These are phyloP conservation scores for Dryobates pubescens DNA, from an alignment of 2,797 vertebrate genomes.

Conservation along the genomic window DNA sequence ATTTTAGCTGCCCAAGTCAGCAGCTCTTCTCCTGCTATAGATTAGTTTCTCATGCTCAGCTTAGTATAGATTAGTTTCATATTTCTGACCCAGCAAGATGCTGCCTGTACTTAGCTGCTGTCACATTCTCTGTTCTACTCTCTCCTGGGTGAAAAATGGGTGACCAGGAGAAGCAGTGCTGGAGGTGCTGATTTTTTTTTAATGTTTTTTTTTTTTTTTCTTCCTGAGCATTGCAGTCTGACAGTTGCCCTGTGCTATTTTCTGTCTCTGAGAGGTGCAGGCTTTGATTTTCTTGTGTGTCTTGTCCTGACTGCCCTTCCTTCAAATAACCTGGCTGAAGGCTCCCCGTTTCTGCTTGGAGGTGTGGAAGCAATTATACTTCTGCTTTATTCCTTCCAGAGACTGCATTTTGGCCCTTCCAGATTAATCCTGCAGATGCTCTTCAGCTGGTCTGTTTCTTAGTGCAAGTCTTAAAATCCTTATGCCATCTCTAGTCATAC, in stretches of 20 bases:
- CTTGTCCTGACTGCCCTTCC: background rate
- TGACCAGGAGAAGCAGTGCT: rapidly evolving
- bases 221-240: background rate
- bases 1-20: constrained; percentile 12
- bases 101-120: background rate
- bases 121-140: background rate
- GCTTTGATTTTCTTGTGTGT: background rate
- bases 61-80: constrained; percentile 24
- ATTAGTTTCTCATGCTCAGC: constrained; percentile 9
- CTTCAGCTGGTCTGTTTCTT: background rate
- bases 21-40: background rate
- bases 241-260: background rate
- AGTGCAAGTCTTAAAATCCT: background rate
- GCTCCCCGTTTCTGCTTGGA: background rate
- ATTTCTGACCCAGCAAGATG: background rate
- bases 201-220: background rate
- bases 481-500: background rate
- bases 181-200: background rate
- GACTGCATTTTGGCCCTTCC: background rate
- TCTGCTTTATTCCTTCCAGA: background rate
- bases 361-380: background rate
- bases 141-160: background rate
- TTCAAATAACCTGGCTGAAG: background rate
- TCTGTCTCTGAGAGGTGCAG: background rate
- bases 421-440: background rate